Percentiles rank a stretch among this genome's conserved stretches.
These are phyloP conservation scores for Trissolcus basalis DNA, from an alignment of 1,140 invertebrate species.

Conservation along the genomic window DNA sequence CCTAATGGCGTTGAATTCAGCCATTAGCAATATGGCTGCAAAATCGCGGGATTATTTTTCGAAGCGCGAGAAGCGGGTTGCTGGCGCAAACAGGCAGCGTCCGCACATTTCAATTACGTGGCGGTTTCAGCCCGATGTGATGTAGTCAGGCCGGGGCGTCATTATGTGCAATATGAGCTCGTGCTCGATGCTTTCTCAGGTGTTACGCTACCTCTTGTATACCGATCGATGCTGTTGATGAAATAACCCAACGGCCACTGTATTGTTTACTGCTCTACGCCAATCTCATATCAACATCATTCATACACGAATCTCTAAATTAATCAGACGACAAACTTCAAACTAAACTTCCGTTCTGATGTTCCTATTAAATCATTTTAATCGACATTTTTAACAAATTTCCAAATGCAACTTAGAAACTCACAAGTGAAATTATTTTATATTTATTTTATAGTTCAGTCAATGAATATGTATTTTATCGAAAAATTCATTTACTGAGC, in stretches of 20 bases:
- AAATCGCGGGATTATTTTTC: constrained; percentile 62
- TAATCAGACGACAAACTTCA: no score
- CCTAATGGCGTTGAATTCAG: constrained; percentile 59
- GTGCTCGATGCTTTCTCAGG: constrained; percentile 65
- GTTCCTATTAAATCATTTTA: no score
- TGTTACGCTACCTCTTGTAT: constrained; percentile 60
- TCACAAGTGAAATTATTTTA: no score
- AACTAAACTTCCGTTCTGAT: no score
- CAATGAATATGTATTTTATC: no score
- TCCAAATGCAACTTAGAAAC: no score
- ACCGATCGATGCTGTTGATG: constrained; percentile 47
- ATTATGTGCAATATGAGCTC: constrained; percentile 72
- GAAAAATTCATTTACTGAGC: no score
- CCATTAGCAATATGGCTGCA: constrained; percentile 50
- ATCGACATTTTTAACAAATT: no score
- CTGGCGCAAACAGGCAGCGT: constrained; percentile 54
- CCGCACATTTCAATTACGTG: constrained; percentile 70
- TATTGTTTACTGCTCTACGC: constrained; percentile 48
- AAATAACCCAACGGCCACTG: constrained; percentile 54
- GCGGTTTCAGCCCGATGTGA: constrained; percentile 66
- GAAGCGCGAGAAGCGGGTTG: constrained; percentile 48
- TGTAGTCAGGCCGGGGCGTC: constrained; percentile 64
- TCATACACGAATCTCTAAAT: no score
- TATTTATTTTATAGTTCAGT: no score
- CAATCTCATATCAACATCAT: constrained; percentile 33